A percentile compares a stretch with the other conserved stretches of the same genome.
Conservation (phyloP, 2,797 vertebrate species). For the Acanthopagrus latus region DNA sequence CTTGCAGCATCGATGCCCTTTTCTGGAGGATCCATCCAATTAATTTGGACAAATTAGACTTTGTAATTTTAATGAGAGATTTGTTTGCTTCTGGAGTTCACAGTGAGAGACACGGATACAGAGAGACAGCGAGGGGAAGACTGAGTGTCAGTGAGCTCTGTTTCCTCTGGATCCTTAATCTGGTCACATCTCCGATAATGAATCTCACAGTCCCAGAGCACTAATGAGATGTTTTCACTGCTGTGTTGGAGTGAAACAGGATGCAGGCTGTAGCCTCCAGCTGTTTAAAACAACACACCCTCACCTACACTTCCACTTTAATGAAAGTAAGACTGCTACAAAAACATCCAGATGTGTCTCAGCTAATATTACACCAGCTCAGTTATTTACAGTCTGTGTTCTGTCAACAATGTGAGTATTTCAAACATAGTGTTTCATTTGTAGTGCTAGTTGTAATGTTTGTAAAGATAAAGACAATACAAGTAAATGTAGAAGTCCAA, state of each 20-base stretch:
- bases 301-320: not conserved
- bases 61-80: conserved; percentile 49
- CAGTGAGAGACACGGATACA: conserved; percentile 30
- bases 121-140: conserved; percentile 5
- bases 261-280: not conserved
- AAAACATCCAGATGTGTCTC: not conserved
- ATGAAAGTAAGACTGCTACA: not conserved
- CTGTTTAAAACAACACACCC: not conserved
- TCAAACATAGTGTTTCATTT: too few relatives aligned
- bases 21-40: conserved; percentile 25
- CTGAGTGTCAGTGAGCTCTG: conserved; percentile 33
- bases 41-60: conserved; percentile 62
- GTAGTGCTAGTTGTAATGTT: too few relatives aligned
- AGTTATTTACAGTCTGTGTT: too few relatives aligned
- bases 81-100: conserved; percentile 44
- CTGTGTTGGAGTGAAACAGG: conserved; percentile 13
- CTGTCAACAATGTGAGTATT: too few relatives aligned
- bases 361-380: not conserved
- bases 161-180: conserved; percentile 42
- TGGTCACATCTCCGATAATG: conserved; percentile 56
- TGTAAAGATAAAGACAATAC: too few relatives aligned
- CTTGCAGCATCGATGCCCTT: conserved; percentile 24
- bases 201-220: conserved; percentile 42
- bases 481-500: too few relatives aligned
- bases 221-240: conserved; percentile 57